Evolutionary conservation across 2,888 invertebrate genomes (phyloP).

Genomic region (Acanthococcus lagerstroemiae): DNA sequence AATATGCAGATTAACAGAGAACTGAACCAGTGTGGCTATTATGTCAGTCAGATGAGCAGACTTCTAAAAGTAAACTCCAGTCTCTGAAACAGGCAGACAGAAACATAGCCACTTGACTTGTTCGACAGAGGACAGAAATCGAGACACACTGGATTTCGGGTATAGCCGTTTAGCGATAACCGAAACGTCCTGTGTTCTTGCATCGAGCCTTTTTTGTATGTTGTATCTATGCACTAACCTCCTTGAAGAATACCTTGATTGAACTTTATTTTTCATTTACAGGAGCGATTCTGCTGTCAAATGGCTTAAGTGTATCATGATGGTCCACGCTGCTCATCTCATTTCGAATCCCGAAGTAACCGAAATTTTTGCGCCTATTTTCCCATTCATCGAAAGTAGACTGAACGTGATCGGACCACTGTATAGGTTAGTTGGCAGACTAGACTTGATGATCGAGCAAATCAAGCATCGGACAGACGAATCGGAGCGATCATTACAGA

Average conservation of each 20-base stretch:
- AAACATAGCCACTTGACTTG: too few species aligned
- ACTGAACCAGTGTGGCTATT: too few species aligned
- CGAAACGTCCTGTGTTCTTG: too few species aligned
- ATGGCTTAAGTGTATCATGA: conserved; percentile 52
- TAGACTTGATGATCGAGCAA: conserved; percentile 51
- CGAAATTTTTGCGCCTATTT: conserved; percentile 48
- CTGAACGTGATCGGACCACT: conserved; percentile 47
- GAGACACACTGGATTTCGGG: too few species aligned
- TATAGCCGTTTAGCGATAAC: too few species aligned
- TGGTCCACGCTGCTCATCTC: conserved; percentile 52
- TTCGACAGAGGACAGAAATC: too few species aligned
- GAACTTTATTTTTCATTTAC: conserved; percentile 21
- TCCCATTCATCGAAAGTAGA: conserved; percentile 50
- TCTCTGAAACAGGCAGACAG: too few species aligned
- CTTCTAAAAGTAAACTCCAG: too few species aligned
- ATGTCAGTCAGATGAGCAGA: too few species aligned
- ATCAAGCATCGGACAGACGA: conserved; percentile 43
- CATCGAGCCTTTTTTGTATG: too few species aligned
- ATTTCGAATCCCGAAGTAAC: conserved; percentile 52
- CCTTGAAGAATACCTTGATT: background rate
- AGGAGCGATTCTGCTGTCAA: conserved; percentile 48
- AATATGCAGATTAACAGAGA: too few species aligned
- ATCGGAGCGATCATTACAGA: conserved; percentile 41
- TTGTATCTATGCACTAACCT: too few species aligned
- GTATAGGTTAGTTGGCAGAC: conserved; percentile 50